A percentile compares a stretch with the other conserved stretches of the same genome.
Conservation (phyloP, 2,113 vertebrate genomes). For the Acanthisitta chloris region DNA sequence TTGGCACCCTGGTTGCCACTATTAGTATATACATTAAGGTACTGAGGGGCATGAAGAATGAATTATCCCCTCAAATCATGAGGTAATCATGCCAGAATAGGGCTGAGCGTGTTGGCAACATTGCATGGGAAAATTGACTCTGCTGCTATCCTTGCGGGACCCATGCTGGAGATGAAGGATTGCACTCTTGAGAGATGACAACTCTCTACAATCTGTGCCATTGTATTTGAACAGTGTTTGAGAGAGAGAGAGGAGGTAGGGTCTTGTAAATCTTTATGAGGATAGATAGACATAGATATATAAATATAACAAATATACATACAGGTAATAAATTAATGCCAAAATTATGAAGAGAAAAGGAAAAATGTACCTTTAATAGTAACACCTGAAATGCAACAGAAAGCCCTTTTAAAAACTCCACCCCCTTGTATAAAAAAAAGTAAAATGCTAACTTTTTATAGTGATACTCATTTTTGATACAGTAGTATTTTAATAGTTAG, state of each 20-base stretch:
- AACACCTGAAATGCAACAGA: not conserved
- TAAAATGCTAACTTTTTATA: not conserved
- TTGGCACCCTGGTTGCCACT: slow-evolving; percentile 48
- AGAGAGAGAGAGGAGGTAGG: not conserved
- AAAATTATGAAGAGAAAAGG: not conserved
- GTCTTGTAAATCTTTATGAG: not conserved
- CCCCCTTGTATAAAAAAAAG: not conserved
- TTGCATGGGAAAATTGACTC: slow-evolving; percentile 46
- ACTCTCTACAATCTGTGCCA: not conserved
- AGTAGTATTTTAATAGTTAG: not conserved
- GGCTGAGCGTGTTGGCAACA: slow-evolving; percentile 33
- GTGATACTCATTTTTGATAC: not conserved
- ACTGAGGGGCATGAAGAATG: slow-evolving; percentile 25
- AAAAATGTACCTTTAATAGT: not conserved
- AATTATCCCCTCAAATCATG: slow-evolving; percentile 55
- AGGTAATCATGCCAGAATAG: slow-evolving; percentile 37
- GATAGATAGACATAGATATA: not conserved
- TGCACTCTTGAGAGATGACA: slow-evolving; percentile 7
- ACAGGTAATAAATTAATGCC: not conserved
- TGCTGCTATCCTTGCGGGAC: not conserved
- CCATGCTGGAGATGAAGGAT: not conserved
- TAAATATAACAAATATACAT: not conserved
- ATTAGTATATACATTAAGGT: slow-evolving; percentile 43
- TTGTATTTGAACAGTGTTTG: not conserved
- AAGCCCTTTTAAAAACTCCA: not conserved